Evolutionary conservation across 2,888 invertebrate genomes (phyloP).

Genomic region (Xestia ashworthii): DNA sequence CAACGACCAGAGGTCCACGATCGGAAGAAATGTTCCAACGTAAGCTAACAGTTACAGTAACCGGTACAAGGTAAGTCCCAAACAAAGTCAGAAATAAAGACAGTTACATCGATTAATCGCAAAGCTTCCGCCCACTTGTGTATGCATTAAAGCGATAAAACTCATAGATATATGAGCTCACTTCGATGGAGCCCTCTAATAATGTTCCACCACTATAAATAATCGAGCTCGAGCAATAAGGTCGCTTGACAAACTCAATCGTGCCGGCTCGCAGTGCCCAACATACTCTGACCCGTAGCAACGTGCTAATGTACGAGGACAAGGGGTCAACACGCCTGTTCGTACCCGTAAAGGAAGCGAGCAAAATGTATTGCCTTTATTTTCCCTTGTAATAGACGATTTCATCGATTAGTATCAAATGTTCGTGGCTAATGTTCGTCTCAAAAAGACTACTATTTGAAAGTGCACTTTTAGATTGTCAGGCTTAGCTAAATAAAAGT

Average conservation of each 20-base stretch:
- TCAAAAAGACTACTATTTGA: background rate
- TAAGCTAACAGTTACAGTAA: background rate
- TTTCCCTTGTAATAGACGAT: slow-evolving; percentile 52
- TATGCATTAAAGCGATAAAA: slow-evolving; percentile 49
- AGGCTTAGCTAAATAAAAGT: background rate
- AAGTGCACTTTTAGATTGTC: background rate
- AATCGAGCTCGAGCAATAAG: slow-evolving; percentile 55
- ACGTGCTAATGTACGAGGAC: background rate
- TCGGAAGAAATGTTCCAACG: background rate
- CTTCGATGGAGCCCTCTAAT: slow-evolving; percentile 48
- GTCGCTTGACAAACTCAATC: slow-evolving; percentile 60
- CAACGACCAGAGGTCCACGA: background rate
- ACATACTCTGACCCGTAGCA: slow-evolving; percentile 5
- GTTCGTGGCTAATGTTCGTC: slow-evolving; percentile 12
- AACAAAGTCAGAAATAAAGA: background rate
- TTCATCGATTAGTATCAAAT: slow-evolving; percentile 47
- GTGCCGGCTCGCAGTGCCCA: slow-evolving; percentile 29
- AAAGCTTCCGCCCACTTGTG: slow-evolving; percentile 20
- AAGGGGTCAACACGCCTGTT: slow-evolving; percentile 27
- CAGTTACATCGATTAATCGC: slow-evolving; percentile 5
- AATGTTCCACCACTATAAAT: slow-evolving; percentile 58
- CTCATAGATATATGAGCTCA: slow-evolving; percentile 42
- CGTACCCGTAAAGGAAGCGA: slow-evolving; percentile 26
- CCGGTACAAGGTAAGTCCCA: background rate
- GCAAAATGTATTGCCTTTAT: slow-evolving; percentile 54